A percentile compares a stretch with the other conserved stretches of the same genome.
Conservation (phyloP, 2,113 vertebrate genomes). For the Dasyurus viverrinus region DNA sequence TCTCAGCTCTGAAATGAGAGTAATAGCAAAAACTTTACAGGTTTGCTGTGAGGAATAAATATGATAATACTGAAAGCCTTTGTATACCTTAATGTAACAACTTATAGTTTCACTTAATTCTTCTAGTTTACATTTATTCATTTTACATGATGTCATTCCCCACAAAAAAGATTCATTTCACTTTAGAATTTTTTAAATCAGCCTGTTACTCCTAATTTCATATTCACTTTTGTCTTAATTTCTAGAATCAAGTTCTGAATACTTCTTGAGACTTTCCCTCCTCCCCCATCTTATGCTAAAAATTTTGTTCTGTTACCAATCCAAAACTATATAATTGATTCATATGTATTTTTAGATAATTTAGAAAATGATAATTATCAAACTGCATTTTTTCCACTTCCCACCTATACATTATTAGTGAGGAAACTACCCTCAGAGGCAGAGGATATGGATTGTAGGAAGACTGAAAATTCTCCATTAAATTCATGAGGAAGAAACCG, state of each 20-base stretch:
- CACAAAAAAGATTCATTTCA: neutral
- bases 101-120: neutral
- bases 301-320: neutral
- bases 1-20: neutral
- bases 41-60: neutral
- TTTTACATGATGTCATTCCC: slow-evolving; percentile 18
- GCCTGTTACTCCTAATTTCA: neutral
- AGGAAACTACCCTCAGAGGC: neutral
- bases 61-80: neutral
- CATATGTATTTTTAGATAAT: neutral
- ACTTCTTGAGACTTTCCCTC: slow-evolving; percentile 16
- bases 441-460: neutral
- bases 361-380: slow-evolving; percentile 34
- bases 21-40: neutral
- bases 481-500: neutral
- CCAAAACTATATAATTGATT: neutral
- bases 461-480: neutral
- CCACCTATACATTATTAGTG: slow-evolving; percentile 24
- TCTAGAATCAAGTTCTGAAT: slow-evolving; percentile 25
- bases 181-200: neutral
- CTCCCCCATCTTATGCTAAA: neutral
- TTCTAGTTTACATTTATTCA: slow-evolving; percentile 3
- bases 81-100: neutral
- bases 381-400: neutral
- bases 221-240: slow-evolving; percentile 31